A percentile compares a stretch with the other conserved stretches of the same genome.
These are phyloP conservation scores for Thryonomys swinderianus DNA, from an alignment of 2,113 vertebrate genomes.

Conservation along the genomic window DNA sequence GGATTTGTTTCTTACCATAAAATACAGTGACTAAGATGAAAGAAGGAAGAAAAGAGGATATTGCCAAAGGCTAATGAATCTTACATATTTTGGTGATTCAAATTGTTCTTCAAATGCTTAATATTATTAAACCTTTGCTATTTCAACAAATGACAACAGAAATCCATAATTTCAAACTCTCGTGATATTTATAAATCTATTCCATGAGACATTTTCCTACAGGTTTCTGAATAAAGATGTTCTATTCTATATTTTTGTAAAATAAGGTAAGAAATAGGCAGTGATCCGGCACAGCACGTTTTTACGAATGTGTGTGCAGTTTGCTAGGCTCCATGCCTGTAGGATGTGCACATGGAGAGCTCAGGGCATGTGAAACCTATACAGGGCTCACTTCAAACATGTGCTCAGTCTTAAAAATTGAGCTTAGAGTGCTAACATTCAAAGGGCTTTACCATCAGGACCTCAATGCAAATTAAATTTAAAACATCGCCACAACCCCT, in stretches of 20 bases:
- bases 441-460: constrained; percentile 26
- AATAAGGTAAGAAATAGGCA: background rate
- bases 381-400: background rate
- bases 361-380: background rate
- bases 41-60: background rate
- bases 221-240: background rate
- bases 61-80: background rate
- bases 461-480: constrained; percentile 53
- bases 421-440: background rate
- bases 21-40: constrained; percentile 33
- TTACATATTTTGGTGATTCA: background rate
- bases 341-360: background rate
- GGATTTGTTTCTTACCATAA: constrained; percentile 10
- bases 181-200: background rate
- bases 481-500: constrained; percentile 16
- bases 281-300: background rate
- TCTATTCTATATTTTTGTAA: background rate
- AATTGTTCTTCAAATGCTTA: constrained; percentile 40
- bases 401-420: constrained; percentile 32
- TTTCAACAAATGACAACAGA: background rate
- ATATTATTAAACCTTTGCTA: constrained; percentile 33
- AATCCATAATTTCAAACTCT: background rate
- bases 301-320: background rate
- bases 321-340: background rate
- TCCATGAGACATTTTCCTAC: constrained; percentile 1